Evolutionary conservation across 2,888 invertebrate species (phyloP), one percentile per base, ranked within the genome.

Genomic region (Glaucopsyche alexis): DNA sequence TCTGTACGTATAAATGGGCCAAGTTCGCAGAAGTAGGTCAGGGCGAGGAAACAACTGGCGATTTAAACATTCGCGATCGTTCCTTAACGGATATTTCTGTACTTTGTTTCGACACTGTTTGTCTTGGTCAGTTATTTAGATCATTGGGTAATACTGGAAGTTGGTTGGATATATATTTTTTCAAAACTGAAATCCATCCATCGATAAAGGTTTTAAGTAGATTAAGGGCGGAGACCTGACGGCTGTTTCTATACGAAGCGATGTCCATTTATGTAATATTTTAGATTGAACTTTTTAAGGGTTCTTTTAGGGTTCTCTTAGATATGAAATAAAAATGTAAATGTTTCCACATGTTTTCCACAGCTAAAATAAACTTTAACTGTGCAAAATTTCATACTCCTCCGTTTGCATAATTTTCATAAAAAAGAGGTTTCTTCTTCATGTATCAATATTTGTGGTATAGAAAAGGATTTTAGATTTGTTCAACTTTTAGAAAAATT

Each of bases 1-100:
- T 69, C 69, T 13, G 19, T 67, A 49, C 49, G 69, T 11, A 47
- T 13, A 72, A 65, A 85, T 87, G 77, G 90, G 90, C 85, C 91
- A 91, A 91, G 91, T 90, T 90, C 88, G 86, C 76, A 76, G 80
- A 91, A 85, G 77, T 90, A 77, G 90, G 91, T 90, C 91, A 91
- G 86, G 87, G 88, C 84, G 83, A 87, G 81, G 82, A 75, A 84
- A 84, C 84, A 83, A 85, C 84, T 77, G 81, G 83, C 82, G 83
- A 82, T 80, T 81, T 82, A 83, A 81, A 79, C 81, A 82, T 82
- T 82, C 81, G 79, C 80, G 82, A 82, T 81, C 81, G 79, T 81
- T 83, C 80, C 84, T 81, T 80, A 80, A 82, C 83, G 83, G 84
- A 84, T 87, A 87, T 87, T 85, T 85, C 79, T 83, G 83, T 81